These are phyloP conservation scores for Drosophila pseudotalamancana DNA, from an alignment of 2,888 invertebrate genomes.

Conservation along the genomic window DNA sequence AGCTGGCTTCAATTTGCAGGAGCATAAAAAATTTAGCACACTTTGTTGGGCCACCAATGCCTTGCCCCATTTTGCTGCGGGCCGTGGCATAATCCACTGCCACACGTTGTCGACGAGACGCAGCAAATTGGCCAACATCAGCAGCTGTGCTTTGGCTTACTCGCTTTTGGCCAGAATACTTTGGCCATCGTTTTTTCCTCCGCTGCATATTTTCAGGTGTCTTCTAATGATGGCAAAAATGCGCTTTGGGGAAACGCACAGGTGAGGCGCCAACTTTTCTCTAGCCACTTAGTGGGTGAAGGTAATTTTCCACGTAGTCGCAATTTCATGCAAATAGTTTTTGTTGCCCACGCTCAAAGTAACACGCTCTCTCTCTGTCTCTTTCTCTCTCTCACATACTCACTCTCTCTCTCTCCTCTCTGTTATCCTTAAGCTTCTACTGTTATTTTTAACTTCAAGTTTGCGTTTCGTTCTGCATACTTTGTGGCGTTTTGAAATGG, in stretches of 20 bases:
- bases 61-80: slow-evolving; percentile 16
- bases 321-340: slow-evolving; percentile 72
- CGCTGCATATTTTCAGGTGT: slow-evolving; percentile 59
- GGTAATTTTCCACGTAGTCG: slow-evolving; percentile 66
- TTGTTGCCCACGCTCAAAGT: slow-evolving; percentile 41
- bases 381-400: neutral
- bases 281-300: slow-evolving; percentile 58
- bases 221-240: slow-evolving; percentile 72
- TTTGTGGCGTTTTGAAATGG: slow-evolving; percentile 17
- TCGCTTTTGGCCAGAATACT: slow-evolving; percentile 44
- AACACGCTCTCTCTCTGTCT: slow-evolving; percentile 1
- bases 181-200: slow-evolving; percentile 31
- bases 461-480: slow-evolving; percentile 20
- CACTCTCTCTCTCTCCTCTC: neutral
- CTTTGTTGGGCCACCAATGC: slow-evolving; percentile 43
- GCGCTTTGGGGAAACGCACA: slow-evolving; percentile 52
- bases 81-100: slow-evolving; percentile 34
- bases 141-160: slow-evolving; percentile 43
- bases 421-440: neutral
- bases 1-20: slow-evolving; percentile 70
- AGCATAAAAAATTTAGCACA: slow-evolving; percentile 68
- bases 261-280: slow-evolving; percentile 32
- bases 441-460: neutral
- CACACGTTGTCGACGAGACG: slow-evolving; percentile 18
- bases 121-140: slow-evolving; percentile 8